A percentile compares a stretch with the other conserved stretches of the same genome.
phyloP scores from a whole-genome alignment of 2,113 vertebrate genomes.

The Psammodynastes pulverulentus region DNA sequence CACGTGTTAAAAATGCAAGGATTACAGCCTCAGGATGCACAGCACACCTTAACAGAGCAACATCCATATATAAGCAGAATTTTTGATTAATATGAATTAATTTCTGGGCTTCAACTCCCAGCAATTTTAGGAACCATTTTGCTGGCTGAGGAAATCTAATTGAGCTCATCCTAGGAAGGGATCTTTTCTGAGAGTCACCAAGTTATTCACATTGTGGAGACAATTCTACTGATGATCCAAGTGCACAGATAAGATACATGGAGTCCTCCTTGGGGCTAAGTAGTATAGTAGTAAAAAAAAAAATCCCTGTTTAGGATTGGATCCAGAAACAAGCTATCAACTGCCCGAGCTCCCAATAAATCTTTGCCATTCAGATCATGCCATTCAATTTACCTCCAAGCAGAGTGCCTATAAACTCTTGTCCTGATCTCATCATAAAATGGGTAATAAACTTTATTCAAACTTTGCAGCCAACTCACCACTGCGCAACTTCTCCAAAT shows the following conservation, averaged over 20 bases:
- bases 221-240: not conserved
- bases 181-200: not conserved
- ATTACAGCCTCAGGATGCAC: not conserved
- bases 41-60: accelerated
- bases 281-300: not conserved
- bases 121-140: not conserved
- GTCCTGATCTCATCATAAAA: not conserved
- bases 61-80: not conserved
- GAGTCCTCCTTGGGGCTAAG: not conserved
- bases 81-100: not conserved
- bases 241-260: not conserved
- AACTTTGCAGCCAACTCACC: slow-evolving; percentile 65
- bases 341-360: not conserved
- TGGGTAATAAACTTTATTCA: not conserved
- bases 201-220: not conserved
- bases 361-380: not conserved
- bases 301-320: not conserved
- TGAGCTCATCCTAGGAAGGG: not conserved
- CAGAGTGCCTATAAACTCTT: not conserved
- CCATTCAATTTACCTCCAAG: not conserved
- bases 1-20: not conserved
- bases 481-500: slow-evolving; percentile 74
- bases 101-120: not conserved
- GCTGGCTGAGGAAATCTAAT: not conserved
- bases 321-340: not conserved